A percentile compares a stretch with the other conserved stretches of the same genome.
Conservation (phyloP, 2,113 vertebrate species). For the Sebastes schlegelii region DNA sequence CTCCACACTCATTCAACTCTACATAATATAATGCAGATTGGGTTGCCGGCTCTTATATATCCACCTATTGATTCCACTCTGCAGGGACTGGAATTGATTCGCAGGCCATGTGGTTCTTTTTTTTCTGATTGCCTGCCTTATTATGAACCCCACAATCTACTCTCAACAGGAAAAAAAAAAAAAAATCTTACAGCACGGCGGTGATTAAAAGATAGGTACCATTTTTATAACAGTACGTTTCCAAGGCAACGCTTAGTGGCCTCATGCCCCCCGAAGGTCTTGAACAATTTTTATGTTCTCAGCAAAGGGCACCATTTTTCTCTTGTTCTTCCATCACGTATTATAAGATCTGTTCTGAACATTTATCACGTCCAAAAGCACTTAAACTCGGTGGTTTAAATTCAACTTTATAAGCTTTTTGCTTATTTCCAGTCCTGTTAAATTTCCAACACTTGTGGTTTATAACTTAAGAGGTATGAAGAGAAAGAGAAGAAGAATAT, state of each 20-base stretch:
- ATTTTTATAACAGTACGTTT: constrained; percentile 53
- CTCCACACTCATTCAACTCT: neutral
- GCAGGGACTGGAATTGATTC: constrained; percentile 52
- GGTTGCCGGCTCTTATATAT: constrained; percentile 31
- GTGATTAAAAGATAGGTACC: constrained; percentile 62
- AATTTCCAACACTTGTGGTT: neutral
- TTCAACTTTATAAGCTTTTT: neutral
- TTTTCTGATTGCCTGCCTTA: constrained; percentile 60
- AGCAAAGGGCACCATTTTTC: constrained; percentile 32
- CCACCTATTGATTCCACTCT: constrained; percentile 53
- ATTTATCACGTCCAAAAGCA: neutral
- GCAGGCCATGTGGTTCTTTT: constrained; percentile 45
- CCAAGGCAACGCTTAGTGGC: constrained; percentile 58
- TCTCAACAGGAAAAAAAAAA: neutral
- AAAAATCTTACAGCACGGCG: constrained; percentile 6
- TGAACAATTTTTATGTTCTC: constrained; percentile 23
- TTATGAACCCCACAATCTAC: constrained; percentile 55
- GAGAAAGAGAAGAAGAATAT: neutral
- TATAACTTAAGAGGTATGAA: neutral
- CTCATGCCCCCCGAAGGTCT: constrained; percentile 49
- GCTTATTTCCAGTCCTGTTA: neutral
- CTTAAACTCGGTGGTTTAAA: neutral
- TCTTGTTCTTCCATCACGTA: constrained; percentile 2
- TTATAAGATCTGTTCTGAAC: constrained; percentile 6
- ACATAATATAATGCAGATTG: constrained; percentile 50